phyloP scores from a whole-genome alignment of 2,888 invertebrate genomes.

The Hypselothyrea guttata region DNA sequence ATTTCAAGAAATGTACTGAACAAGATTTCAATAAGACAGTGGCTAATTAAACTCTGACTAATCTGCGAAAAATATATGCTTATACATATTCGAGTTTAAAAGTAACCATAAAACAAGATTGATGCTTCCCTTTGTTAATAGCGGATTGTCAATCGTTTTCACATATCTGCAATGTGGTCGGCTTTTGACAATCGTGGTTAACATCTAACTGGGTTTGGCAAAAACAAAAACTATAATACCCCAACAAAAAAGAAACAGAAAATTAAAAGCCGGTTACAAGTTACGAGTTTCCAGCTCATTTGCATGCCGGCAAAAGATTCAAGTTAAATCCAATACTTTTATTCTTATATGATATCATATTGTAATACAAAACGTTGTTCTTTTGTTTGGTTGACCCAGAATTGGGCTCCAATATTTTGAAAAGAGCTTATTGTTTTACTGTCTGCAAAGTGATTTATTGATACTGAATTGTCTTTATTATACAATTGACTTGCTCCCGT shows the following conservation, averaged over 20 bases:
- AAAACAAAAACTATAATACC: slow-evolving; percentile 4
- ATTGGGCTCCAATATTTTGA: slow-evolving; percentile 28
- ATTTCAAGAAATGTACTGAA: no score
- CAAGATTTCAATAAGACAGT: no score
- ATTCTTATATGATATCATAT: slow-evolving; percentile 56
- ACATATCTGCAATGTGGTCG: slow-evolving; percentile 40
- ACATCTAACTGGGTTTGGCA: slow-evolving; percentile 51
- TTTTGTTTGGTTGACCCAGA: slow-evolving; percentile 66
- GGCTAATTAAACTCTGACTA: no score
- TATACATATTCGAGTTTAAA: no score
- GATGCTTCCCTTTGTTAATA: slow-evolving; percentile 55
- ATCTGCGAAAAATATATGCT: no score
- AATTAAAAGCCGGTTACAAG: slow-evolving; percentile 65
- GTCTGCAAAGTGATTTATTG: slow-evolving; percentile 57
- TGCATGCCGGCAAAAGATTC: slow-evolving; percentile 53
- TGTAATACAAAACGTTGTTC: slow-evolving; percentile 59
- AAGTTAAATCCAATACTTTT: slow-evolving; percentile 48
- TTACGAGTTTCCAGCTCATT: slow-evolving; percentile 49
- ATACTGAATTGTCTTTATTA: slow-evolving; percentile 40
- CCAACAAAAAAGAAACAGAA: slow-evolving; percentile 18
- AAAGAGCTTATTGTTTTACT: slow-evolving; percentile 45
- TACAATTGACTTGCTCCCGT: slow-evolving; percentile 51
- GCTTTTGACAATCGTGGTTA: slow-evolving; percentile 20
- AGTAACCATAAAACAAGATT: slow-evolving; percentile 1
- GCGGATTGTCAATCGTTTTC: slow-evolving; percentile 58